Base-by-base conservation (phyloP, 2,888 invertebrate genomes). In the Cataglyphis livida region DNA sequence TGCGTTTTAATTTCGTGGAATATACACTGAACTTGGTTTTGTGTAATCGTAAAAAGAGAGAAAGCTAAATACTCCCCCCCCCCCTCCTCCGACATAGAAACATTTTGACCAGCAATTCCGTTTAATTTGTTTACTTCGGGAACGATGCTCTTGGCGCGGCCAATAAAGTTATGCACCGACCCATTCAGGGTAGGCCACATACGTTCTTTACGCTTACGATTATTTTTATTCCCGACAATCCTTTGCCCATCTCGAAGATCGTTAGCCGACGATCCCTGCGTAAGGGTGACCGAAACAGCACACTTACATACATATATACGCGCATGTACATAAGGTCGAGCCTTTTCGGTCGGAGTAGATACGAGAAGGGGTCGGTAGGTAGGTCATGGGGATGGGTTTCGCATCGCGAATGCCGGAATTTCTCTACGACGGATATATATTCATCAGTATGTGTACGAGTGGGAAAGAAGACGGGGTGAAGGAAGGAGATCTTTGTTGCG, bases 401-500 rank as follows among this genome's bases (percentile, higher is more conserved):
- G 70, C 87, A 87, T 87, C 79, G 84, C 83, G 88, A 84, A 89
- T 88, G 89, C 85, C 87, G 87, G 88, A 91, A 91, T 90, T 91
- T 89, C 82, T 79, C 81, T 81, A 76, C 65, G 84, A 81, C 75
- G 84, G 66, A 78, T 28, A 51, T 66, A 38, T 88, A 86, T 85
- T 86, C 83, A 83, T 86, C 88, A 85, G 85, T 84, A 64, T 71
- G 75, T 79, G 76, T 51, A 82, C 84, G 82, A 59, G 41, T 65
- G 25, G n/a, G 84, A 83, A 86, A 62, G 61, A 70, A 59, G 64
- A 73, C 25, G 28, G 66, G 86, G 65, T 75, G 82, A 76, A 79
- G 82, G 83, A 71, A 84, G 88, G 79, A 85, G 90, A 93, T 90
- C 93, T 94, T 94, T 94, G 94, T 94, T 94, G 93, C 91, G 93